Base-by-base conservation (phyloP, 1,140 invertebrate species). In the Pteromalus puparum region DNA sequence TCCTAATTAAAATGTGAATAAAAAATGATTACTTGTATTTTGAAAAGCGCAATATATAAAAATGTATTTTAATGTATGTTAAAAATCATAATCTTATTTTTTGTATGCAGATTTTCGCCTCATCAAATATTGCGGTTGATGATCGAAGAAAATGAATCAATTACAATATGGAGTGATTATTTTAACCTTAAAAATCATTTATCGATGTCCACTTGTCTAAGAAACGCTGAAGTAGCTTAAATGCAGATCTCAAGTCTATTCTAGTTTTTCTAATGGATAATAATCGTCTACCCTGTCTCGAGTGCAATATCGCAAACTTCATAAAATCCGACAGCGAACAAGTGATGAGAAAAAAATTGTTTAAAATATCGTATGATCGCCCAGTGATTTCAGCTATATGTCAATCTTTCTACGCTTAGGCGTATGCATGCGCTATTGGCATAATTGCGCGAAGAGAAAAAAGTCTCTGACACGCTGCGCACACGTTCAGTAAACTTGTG, bases 401-500 rank as follows among this genome's bases (percentile, higher is more conserved):
- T 61, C 53, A 61, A 70, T 70, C 26, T 70, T 70, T 70, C 5
- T 28, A 61, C 5, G 53, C 53, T 21, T n/a, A n/a, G 18, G 4
- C 53, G 18, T 61, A 18, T 61, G 46, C 12, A 48, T 6, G 18
- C 5, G 5, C 18, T 21, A 18, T 61, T 48, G 46, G 53, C 53
- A 61, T 61, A n/a, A 61, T 61, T 61, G 24, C 5, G 12, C 30
- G 4, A 42, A 74, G 21, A 38, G 21, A 26, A 53, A 76, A 76
- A 76, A 53, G n/a, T 26, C 42, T 28, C 12, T 10, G 24, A 6
- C 38, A 76, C 10, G 42, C 42, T 46, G 74, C 10, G 46, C 15
- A 15, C 75, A 53, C 75, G 46, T 28, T 53, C 26, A 46, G 38
- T 18, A 30, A 48, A 77, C 42, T 77, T 46, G 30, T 53, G 75